A percentile compares a stretch with the other conserved stretches of the same genome.
These are phyloP conservation scores for Labroides dimidiatus DNA, from an alignment of 2,797 vertebrate species.

Conservation along the genomic window DNA sequence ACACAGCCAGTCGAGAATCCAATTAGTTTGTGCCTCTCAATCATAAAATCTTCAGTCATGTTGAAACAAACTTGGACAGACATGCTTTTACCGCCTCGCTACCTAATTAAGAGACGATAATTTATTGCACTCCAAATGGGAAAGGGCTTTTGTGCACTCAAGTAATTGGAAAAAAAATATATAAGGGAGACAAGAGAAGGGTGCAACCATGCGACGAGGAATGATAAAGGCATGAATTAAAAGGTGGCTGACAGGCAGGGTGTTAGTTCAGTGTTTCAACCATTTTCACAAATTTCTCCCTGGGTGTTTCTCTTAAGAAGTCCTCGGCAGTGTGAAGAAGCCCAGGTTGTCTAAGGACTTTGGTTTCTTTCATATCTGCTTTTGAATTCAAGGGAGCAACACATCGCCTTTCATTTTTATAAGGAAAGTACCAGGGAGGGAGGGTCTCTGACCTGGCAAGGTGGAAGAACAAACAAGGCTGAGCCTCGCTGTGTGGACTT, in stretches of 20 bases:
- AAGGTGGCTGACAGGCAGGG: conserved; percentile 51
- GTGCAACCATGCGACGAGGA: conserved; percentile 64
- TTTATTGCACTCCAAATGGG: conserved; percentile 79
- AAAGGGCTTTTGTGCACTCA: conserved; percentile 75
- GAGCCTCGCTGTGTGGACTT: conserved; percentile 1
- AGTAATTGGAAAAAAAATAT: conserved; percentile 72
- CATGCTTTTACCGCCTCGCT: conserved; percentile 67
- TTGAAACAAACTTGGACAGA: conserved; percentile 80
- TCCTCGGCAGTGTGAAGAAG: neutral
- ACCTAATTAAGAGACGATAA: conserved; percentile 81
- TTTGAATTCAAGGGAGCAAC: conserved; percentile 55
- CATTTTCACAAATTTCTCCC: conserved; percentile 51
- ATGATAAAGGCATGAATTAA: conserved; percentile 75
- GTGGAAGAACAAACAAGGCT: conserved; percentile 43
- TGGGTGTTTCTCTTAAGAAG: conserved; percentile 37
- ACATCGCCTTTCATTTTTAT: conserved; percentile 47
- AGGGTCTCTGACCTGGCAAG: conserved; percentile 46
- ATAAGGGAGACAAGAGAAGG: conserved; percentile 60
- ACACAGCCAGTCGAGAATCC: conserved; percentile 72
- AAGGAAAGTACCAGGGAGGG: conserved; percentile 26
- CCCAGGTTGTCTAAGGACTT: conserved; percentile 37
- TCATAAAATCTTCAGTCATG: conserved; percentile 77
- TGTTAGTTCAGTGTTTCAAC: conserved; percentile 51
- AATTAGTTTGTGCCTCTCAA: conserved; percentile 81
- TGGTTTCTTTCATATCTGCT: conserved; percentile 37